Conservation (phyloP, 2,113 vertebrate species). For the Nibea coibor region DNA sequence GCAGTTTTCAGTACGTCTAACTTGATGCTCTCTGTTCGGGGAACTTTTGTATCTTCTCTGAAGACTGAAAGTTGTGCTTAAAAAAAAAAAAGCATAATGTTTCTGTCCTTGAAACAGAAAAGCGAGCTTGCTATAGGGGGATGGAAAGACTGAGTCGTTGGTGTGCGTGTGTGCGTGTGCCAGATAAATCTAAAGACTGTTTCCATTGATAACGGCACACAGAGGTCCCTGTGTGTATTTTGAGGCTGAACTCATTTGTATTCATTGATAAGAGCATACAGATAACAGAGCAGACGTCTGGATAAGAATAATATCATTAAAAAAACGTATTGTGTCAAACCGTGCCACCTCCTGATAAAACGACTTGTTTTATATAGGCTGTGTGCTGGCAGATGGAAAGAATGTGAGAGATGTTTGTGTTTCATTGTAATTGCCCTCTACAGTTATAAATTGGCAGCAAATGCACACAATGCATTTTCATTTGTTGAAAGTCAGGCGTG, state of each 20-base stretch:
- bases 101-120: background rate
- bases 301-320: slow-evolving; percentile 54
- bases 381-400: slow-evolving; percentile 8
- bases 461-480: background rate
- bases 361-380: slow-evolving; percentile 27
- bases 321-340: slow-evolving; percentile 32
- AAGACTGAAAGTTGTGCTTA: background rate
- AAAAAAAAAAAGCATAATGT: background rate
- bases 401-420: background rate
- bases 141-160: slow-evolving; percentile 36
- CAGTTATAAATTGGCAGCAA: background rate
- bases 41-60: background rate
- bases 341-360: slow-evolving; percentile 9
- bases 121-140: background rate
- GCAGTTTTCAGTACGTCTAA: background rate
- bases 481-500: background rate
- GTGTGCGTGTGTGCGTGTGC: slow-evolving; percentile 6
- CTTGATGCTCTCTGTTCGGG: background rate
- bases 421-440: background rate
- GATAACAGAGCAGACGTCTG: slow-evolving; percentile 51
- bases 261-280: slow-evolving; percentile 54
- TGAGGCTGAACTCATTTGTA: slow-evolving; percentile 62
- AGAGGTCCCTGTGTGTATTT: slow-evolving; percentile 66
- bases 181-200: slow-evolving; percentile 69
- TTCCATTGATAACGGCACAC: slow-evolving; percentile 75